Evolutionary conservation across 2,888 invertebrate species (phyloP).

Genomic region (Notocelia uddmanniana): DNA sequence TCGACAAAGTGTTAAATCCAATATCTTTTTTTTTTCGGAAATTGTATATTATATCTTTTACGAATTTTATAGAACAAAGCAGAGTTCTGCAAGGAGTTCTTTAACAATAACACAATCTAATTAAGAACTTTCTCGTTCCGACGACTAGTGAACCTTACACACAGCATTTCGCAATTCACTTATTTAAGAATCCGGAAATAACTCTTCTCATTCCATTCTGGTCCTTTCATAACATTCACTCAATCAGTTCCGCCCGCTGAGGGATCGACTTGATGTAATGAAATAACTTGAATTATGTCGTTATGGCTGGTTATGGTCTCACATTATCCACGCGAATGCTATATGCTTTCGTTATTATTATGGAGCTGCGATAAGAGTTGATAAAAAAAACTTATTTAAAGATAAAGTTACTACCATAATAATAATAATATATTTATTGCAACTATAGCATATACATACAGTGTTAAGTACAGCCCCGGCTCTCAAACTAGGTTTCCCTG

Average conservation of each 20-base stretch:
- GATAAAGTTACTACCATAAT: too few species aligned
- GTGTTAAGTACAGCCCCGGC: too few species aligned
- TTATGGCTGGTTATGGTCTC: conserved; percentile 18
- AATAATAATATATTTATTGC: too few species aligned
- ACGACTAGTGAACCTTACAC: background rate
- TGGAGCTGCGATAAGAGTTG: too few species aligned
- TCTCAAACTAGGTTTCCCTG: too few species aligned
- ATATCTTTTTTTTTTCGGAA: too few species aligned
- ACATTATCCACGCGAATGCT: conserved; percentile 32
- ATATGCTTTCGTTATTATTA: conserved; percentile 39
- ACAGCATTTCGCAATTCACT: background rate
- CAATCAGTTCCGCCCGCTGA: conserved; percentile 13
- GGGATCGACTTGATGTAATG: conserved; percentile 24
- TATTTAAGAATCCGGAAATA: conserved; percentile 5
- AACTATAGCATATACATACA: too few species aligned
- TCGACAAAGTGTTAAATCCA: too few species aligned
- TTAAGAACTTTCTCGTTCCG: background rate
- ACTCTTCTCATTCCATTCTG: background rate
- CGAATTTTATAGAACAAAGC: too few species aligned
- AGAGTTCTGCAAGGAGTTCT: too few species aligned
- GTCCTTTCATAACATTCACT: conserved; percentile 23
- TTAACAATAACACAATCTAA: background rate
- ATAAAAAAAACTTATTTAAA: too few species aligned
- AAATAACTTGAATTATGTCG: conserved; percentile 26
- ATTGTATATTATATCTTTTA: too few species aligned